A percentile compares a stretch with the other conserved stretches of the same genome.
Evolutionary conservation across 2,113 vertebrate species (phyloP).

Genomic region (Syngnathus typhle): DNA sequence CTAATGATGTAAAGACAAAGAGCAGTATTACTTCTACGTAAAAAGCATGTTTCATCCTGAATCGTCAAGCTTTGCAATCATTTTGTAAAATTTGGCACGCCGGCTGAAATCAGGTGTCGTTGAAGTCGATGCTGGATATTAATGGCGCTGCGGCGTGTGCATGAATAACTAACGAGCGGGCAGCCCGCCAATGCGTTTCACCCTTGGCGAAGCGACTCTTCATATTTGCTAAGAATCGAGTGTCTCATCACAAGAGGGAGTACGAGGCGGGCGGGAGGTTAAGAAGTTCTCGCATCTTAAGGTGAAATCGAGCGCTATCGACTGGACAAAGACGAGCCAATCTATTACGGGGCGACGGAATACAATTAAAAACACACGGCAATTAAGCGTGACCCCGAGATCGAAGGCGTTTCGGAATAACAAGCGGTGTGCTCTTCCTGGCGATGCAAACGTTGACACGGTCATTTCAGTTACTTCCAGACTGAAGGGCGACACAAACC

Average conservation of each 20-base stretch:
- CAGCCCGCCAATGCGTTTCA: not conserved
- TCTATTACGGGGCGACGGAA: conserved; percentile 6
- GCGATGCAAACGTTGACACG: not conserved
- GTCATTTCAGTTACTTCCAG: not conserved
- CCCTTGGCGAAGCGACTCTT: not conserved
- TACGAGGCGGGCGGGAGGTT: not conserved
- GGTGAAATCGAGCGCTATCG: not conserved
- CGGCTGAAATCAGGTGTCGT: not conserved
- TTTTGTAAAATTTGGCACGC: not conserved
- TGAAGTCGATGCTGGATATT: not conserved
- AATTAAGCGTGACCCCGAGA: not conserved
- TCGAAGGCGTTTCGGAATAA: not conserved
- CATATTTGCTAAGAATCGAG: not conserved
- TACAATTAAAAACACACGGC: not conserved
- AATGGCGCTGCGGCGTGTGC: not conserved
- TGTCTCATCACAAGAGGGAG: not conserved
- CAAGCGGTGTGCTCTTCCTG: not conserved
- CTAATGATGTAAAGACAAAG: not conserved
- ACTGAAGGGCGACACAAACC: not conserved
- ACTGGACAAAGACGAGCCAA: not conserved
- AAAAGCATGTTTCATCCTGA: not conserved
- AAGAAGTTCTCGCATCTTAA: not conserved
- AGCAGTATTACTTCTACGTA: not conserved
- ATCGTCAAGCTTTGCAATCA: not conserved
- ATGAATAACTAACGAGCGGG: not conserved